Evolutionary conservation across 2,113 vertebrate species (phyloP).

Genomic region (Pachyramphus minor): DNA sequence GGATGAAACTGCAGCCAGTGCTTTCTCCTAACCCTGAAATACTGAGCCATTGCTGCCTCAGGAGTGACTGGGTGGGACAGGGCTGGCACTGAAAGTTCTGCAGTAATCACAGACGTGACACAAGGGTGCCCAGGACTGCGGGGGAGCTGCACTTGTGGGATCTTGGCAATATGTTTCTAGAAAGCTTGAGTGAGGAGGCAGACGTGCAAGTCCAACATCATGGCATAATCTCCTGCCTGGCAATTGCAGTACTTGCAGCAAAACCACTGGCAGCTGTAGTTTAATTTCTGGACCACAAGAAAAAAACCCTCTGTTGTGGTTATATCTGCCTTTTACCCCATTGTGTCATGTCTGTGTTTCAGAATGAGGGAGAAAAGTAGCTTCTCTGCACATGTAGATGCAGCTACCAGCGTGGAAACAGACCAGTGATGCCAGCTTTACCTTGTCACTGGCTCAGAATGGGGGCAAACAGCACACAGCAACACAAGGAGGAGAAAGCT

Average conservation of each 20-base stretch:
- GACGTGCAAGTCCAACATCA: not conserved
- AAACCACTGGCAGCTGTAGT: slow-evolving; percentile 19
- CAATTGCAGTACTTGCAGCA: not conserved
- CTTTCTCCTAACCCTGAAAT: not conserved
- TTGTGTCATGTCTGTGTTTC: not conserved
- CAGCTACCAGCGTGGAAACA: not conserved
- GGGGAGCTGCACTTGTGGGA: not conserved
- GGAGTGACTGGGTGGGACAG: not conserved
- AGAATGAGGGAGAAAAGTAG: not conserved
- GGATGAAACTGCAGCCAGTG: not conserved
- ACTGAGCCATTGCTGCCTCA: not conserved
- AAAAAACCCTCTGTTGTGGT: not conserved
- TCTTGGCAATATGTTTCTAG: not conserved
- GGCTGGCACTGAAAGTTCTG: not conserved
- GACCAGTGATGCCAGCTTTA: rapidly evolving
- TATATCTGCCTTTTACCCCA: not conserved
- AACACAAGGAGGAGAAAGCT: rapidly evolving
- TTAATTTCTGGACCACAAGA: not conserved
- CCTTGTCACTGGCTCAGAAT: rapidly evolving
- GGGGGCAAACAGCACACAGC: not conserved
- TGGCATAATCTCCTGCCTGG: not conserved
- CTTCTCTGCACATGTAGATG: rapidly evolving
- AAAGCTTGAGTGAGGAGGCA: not conserved
- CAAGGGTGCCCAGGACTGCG: not conserved
- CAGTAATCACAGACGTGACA: not conserved